Conservation (phyloP, 2,888 invertebrate species). For the Sesamia inferens region DNA sequence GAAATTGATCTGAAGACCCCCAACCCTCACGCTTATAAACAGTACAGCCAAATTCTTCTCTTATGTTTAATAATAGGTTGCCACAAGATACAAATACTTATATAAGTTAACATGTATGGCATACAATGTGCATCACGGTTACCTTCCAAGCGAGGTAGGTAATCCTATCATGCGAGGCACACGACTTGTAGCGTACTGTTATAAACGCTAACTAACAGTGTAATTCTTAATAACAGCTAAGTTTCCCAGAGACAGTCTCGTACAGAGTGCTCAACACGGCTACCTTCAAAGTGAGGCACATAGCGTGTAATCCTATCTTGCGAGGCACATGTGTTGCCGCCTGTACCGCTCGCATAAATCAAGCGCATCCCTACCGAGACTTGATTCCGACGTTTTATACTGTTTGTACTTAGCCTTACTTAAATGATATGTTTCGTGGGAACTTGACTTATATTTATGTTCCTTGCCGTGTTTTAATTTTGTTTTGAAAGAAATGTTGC, state of each 20-base stretch:
- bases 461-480: slow-evolving; percentile 19
- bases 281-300: slow-evolving; percentile 50
- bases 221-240: neutral
- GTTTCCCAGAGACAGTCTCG: slow-evolving; percentile 27
- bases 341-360: slow-evolving; percentile 66
- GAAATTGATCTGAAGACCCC: too few relatives aligned
- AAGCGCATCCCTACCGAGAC: slow-evolving; percentile 59
- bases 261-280: neutral
- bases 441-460: slow-evolving; percentile 40
- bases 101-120: neutral
- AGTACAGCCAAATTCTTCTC: neutral
- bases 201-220: neutral
- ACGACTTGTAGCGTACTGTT: neutral
- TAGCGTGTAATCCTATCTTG: slow-evolving; percentile 70
- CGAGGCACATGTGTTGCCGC: slow-evolving; percentile 69
- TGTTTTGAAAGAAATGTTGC: slow-evolving; percentile 1
- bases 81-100: neutral
- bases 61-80: neutral
- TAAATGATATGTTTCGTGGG: slow-evolving; percentile 54
- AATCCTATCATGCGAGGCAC: neutral
- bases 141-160: neutral
- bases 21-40: neutral
- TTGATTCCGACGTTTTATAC: slow-evolving; percentile 60
- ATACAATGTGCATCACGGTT: neutral
- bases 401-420: slow-evolving; percentile 60